Percentiles rank a stretch among this genome's conserved stretches.
These are phyloP conservation scores for Nemurella pictetii DNA, from an alignment of 2,888 invertebrate genomes.

Conservation along the genomic window DNA sequence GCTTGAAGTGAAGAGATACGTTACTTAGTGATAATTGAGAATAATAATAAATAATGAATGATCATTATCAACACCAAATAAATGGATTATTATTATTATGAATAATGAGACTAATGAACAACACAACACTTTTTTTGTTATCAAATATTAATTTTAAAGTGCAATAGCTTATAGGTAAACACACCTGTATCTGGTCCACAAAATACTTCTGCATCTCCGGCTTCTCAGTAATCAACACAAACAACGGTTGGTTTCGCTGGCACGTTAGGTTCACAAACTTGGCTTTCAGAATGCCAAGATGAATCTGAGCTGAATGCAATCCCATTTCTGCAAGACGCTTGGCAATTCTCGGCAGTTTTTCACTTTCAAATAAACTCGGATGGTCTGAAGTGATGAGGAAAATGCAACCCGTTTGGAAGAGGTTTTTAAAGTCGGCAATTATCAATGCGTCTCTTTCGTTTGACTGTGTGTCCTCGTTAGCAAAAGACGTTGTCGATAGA, in stretches of 20 bases:
- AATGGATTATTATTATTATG: no score
- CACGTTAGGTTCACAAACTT: background rate
- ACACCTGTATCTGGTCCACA: background rate
- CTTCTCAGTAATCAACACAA: background rate
- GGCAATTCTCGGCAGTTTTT: background rate
- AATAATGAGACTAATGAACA: no score
- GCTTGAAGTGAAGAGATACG: background rate
- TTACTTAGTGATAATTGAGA: background rate
- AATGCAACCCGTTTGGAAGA: background rate
- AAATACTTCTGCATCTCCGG: background rate
- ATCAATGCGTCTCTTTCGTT: background rate
- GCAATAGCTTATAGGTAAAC: no score
- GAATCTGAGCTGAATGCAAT: background rate
- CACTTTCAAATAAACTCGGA: background rate
- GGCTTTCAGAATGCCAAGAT: background rate
- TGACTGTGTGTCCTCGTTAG: background rate
- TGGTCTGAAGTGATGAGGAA: background rate
- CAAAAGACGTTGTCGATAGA: background rate
- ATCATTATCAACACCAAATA: no score
- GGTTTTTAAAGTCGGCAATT: background rate
- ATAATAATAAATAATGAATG: no score
- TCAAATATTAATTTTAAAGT: no score
- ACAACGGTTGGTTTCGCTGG: background rate
- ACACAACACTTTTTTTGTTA: no score
- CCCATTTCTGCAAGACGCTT: background rate